Conservation (phyloP, 2,888 invertebrate species). For the Platerodrilus igneus region DNA sequence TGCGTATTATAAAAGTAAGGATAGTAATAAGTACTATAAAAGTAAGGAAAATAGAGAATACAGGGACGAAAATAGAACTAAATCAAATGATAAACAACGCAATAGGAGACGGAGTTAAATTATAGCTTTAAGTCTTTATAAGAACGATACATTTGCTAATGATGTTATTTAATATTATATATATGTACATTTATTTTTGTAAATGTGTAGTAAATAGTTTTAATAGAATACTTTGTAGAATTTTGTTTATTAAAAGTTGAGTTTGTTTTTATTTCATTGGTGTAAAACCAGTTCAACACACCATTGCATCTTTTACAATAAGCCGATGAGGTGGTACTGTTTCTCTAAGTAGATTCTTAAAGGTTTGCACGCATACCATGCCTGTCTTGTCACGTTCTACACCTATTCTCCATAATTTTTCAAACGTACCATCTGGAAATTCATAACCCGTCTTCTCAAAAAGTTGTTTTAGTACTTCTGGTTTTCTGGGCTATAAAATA, state of each 20-base stretch:
- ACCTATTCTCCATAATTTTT: conserved; percentile 52
- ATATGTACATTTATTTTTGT: background rate
- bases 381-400: conserved; percentile 50
- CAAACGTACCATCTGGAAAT: conserved; percentile 51
- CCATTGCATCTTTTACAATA: conserved; percentile 75
- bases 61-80: no score
- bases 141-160: no score
- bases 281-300: no score
- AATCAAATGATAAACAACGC: background rate
- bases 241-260: background rate
- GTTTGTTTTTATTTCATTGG: no score
- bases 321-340: conserved; percentile 48
- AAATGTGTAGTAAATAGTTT: background rate
- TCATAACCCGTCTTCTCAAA: conserved; percentile 53
- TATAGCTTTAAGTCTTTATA: no score
- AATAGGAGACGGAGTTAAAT: conserved; percentile 8
- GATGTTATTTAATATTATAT: conserved; percentile 2
- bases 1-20: no score
- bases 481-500: conserved; percentile 37
- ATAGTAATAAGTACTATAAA: no score
- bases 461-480: conserved; percentile 46
- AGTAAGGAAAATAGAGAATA: no score
- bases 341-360: conserved; percentile 39
- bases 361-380: conserved; percentile 55
- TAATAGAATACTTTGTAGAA: background rate